Evolutionary conservation across 1,140 invertebrate species (phyloP), one percentile per base, ranked within the genome.

Genomic region (Apocrypta bakeri): DNA sequence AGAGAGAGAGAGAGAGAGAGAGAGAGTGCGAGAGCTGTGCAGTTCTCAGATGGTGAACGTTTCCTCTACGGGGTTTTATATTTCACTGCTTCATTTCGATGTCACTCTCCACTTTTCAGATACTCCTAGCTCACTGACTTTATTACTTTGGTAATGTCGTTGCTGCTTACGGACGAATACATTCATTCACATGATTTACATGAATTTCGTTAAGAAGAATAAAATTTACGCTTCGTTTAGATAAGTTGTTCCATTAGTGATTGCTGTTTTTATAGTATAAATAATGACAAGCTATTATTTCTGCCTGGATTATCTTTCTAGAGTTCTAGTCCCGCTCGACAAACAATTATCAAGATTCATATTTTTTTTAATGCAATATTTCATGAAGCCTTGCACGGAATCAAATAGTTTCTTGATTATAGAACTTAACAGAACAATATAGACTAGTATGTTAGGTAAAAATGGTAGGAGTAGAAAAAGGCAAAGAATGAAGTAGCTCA

Each of bases 361-460:
- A n/a, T n/a, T n/a, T n/a, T n/a, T n/a, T n/a, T n/a, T n/a, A n/a
- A n/a, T n/a, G n/a, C n/a, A n/a, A n/a, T n/a, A n/a, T n/a, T n/a
- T n/a, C n/a, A 33, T 37, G 31, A 8, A 71, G 29, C 3, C 66
- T 29, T 7, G 29, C 4, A 21, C 17, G 24, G 24, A 40, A 64
- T 31, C 27, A 31, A 76, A 76, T 64, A 2, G 29, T 76, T 76
- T 56, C 29, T 64, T 76, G 64, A 76, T 76, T 76, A 76, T 76
- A 17, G 31, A 76, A 76, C 64, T 76, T 64, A 56, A 21, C 7
- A n/a, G 14, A 48, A 1, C 31, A 14, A 63, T 56, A 24, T 21
- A 61, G 48, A 1, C 31, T 9, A 31, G 27, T n/a, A n/a, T n/a
- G n/a, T n/a, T n/a, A n/a, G n/a, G n/a, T n/a, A n/a, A n/a, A n/a